Conservation (phyloP, 2,113 vertebrate species). For the Entelurus aequoreus region DNA sequence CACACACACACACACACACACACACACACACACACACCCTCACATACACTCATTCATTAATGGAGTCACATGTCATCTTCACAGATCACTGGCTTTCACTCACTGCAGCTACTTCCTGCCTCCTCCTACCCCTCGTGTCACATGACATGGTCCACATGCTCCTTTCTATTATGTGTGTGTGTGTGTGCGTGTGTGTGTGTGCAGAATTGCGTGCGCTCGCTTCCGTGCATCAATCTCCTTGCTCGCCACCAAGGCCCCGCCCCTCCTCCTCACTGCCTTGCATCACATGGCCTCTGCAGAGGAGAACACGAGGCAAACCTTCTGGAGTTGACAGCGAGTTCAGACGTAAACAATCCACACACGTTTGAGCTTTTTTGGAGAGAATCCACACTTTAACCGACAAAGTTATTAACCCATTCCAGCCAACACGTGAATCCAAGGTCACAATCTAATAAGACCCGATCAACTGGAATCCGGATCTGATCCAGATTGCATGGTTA, state of each 20-base stretch:
- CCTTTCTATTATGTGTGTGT: neutral
- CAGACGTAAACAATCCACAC: neutral
- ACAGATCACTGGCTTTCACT: slow-evolving; percentile 34
- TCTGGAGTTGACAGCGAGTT: neutral
- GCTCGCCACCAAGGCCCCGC: slow-evolving; percentile 5
- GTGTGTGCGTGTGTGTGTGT: slow-evolving; percentile 12
- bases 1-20: neutral
- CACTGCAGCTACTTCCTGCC: neutral
- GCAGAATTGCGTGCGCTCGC: slow-evolving; percentile 18
- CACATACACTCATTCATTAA: slow-evolving; percentile 55
- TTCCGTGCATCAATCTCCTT: slow-evolving; percentile 28
- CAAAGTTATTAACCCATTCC: too few species aligned
- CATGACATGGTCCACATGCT: neutral
- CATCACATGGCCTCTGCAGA: slow-evolving; percentile 44
- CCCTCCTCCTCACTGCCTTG: slow-evolving; percentile 6
- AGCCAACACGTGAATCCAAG: too few species aligned
- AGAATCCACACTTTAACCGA: too few species aligned
- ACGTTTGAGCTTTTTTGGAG: too few species aligned
- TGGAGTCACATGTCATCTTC: slow-evolving; percentile 44
- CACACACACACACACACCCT: slow-evolving; percentile 1
- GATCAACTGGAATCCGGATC: too few species aligned
- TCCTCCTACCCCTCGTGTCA: neutral
- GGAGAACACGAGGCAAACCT: slow-evolving; percentile 32
- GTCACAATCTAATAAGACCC: too few species aligned
- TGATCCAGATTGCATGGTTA: too few species aligned